Percentiles rank a stretch among this genome's conserved stretches.
Evolutionary conservation across 2,797 vertebrate genomes (phyloP).

Genomic region (Periophthalmus magnuspinnatus): DNA sequence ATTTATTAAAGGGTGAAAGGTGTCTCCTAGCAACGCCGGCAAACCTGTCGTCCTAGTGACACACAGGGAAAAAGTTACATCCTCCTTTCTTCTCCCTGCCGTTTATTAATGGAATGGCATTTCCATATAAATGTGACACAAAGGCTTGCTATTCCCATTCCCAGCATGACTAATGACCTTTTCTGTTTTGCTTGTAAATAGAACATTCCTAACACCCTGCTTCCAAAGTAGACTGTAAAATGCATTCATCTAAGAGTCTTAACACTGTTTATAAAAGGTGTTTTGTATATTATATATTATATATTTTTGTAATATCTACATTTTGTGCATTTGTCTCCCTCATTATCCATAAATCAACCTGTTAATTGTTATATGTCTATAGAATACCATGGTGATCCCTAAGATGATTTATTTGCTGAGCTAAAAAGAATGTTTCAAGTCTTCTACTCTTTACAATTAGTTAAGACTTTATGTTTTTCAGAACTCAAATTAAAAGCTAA

Average conservation of each 20-base stretch:
- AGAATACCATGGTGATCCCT: conserved; percentile 2
- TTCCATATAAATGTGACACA: conserved; percentile 50
- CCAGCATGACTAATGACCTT: conserved; percentile 8
- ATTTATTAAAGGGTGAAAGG: conserved; percentile 66
- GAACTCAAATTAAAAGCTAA: neutral
- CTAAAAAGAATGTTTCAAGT: neutral
- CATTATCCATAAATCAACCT: conserved; percentile 21
- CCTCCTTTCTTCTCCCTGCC: conserved; percentile 8
- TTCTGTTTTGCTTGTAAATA: conserved; percentile 47
- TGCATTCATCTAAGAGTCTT: conserved; percentile 56
- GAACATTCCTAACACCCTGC: conserved; percentile 47
- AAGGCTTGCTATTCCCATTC: conserved; percentile 61
- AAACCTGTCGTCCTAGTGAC: conserved; percentile 44
- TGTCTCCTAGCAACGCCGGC: conserved; percentile 66
- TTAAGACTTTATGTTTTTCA: neutral
- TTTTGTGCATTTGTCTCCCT: conserved; percentile 34
- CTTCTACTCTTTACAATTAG: neutral
- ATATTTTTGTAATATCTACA: conserved; percentile 10
- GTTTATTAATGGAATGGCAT: conserved; percentile 27
- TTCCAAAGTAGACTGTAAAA: conserved; percentile 62
- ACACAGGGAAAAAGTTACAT: conserved; percentile 29
- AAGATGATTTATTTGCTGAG: neutral
- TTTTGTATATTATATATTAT: conserved; percentile 19
- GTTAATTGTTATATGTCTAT: conserved; percentile 27
- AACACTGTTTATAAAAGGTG: conserved; percentile 32